Conservation (phyloP, 2,113 vertebrate species). For the Otocyon megalotis region DNA sequence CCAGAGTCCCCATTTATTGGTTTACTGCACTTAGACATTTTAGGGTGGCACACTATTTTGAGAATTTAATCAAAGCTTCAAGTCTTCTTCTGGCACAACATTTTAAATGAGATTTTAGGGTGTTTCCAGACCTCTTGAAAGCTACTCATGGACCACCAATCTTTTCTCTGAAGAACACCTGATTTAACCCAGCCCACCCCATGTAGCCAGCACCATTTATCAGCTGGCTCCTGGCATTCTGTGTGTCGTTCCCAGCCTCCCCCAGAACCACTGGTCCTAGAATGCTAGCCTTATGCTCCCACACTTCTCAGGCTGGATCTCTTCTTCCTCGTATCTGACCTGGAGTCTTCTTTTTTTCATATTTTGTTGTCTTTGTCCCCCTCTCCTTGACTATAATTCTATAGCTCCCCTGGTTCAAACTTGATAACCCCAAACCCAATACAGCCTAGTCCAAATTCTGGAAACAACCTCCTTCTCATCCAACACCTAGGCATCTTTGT, state of each 20-base stretch:
- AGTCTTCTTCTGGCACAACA: background rate
- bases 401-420: background rate
- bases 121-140: background rate
- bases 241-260: background rate
- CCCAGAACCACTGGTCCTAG: rapidly evolving
- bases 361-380: background rate
- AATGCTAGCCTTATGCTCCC: rapidly evolving
- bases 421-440: background rate
- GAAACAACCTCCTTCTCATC: too few species aligned
- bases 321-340: background rate
- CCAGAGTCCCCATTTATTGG: background rate
- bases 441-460: background rate
- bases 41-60: background rate
- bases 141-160: background rate
- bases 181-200: background rate
- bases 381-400: background rate
- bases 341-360: background rate
- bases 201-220: background rate
- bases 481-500: background rate
- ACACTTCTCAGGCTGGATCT: background rate
- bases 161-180: background rate
- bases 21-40: background rate
- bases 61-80: background rate
- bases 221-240: background rate
- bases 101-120: background rate